Evolutionary conservation across 2,113 vertebrate species (phyloP).

Genomic region (Chascanopsetta lugubris): DNA sequence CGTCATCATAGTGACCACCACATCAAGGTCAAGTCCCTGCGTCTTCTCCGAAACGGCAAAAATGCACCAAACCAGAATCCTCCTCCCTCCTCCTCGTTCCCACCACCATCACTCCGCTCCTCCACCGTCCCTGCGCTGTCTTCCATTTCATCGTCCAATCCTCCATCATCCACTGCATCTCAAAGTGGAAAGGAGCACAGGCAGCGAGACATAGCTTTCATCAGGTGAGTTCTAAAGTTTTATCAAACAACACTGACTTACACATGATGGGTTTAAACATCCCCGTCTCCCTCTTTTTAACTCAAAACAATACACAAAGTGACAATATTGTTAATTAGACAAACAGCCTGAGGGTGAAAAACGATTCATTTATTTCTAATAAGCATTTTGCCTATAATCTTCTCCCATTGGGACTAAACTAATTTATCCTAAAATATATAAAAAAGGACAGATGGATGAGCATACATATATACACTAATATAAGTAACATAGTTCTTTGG

Average conservation of each 20-base stretch:
- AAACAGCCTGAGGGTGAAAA: constrained; percentile 2
- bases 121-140: constrained; percentile 1
- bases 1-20: constrained; percentile 52
- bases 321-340: background rate
- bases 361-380: background rate
- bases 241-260: too few species aligned
- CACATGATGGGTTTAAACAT: too few species aligned
- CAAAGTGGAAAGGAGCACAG: background rate
- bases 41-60: constrained; percentile 21
- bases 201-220: constrained; percentile 36
- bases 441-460: too few species aligned
- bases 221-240: constrained; percentile 46
- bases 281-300: too few species aligned
- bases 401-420: constrained; percentile 2
- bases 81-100: constrained; percentile 2
- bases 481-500: too few species aligned
- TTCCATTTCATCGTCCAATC: background rate
- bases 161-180: background rate
- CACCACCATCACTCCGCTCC: constrained; percentile 20
- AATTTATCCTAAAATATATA: constrained; percentile 3
- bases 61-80: background rate
- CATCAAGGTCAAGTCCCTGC: constrained; percentile 52
- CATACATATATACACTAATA: too few species aligned
- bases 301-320: background rate
- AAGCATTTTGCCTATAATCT: too few species aligned